These are phyloP conservation scores for Olivierus martensii DNA, from an alignment of 1,140 invertebrate genomes.

Conservation along the genomic window DNA sequence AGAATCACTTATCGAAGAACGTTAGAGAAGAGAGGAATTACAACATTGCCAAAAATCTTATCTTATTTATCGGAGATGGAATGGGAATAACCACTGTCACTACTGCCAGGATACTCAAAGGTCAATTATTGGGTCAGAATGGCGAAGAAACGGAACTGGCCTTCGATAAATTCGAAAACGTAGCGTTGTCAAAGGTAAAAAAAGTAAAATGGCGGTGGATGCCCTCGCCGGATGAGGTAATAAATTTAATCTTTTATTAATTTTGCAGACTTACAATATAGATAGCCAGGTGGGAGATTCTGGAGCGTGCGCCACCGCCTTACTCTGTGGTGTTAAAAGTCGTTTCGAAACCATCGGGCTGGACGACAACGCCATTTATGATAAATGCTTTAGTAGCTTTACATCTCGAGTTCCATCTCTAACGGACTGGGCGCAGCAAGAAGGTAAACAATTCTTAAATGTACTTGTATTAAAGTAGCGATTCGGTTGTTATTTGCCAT, in stretches of 20 bases:
- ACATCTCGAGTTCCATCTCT: slow-evolving; percentile 43
- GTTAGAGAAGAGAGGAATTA: slow-evolving; percentile 22
- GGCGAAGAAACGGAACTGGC: slow-evolving; percentile 51
- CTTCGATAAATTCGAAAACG: slow-evolving; percentile 69
- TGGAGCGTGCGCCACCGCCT: slow-evolving; percentile 70
- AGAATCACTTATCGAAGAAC: slow-evolving; percentile 7
- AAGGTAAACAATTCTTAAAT: slow-evolving; percentile 42
- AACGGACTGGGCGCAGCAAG: slow-evolving; percentile 48
- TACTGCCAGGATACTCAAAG: slow-evolving; percentile 46
- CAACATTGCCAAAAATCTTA: slow-evolving; percentile 65
- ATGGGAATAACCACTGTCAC: slow-evolving; percentile 84
- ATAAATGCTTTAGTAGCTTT: slow-evolving; percentile 47
- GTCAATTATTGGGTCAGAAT: slow-evolving; percentile 34
- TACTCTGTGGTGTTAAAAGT: slow-evolving; percentile 69
- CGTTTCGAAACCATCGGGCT: slow-evolving; percentile 66
- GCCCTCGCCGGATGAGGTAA: no score
- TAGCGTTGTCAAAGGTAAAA: slow-evolving; percentile 64
- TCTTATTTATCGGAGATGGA: slow-evolving; percentile 81
- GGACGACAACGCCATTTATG: slow-evolving; percentile 41
- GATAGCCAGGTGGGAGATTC: slow-evolving; percentile 81
- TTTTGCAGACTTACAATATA: slow-evolving; percentile 67
- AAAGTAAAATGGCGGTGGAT: no score
- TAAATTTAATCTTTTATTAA: no score
- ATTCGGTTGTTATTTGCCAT: no score
- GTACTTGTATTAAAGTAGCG: neutral